These are phyloP conservation scores for Dipodomys merriami DNA, from an alignment of 2,113 vertebrate genomes.

Conservation along the genomic window DNA sequence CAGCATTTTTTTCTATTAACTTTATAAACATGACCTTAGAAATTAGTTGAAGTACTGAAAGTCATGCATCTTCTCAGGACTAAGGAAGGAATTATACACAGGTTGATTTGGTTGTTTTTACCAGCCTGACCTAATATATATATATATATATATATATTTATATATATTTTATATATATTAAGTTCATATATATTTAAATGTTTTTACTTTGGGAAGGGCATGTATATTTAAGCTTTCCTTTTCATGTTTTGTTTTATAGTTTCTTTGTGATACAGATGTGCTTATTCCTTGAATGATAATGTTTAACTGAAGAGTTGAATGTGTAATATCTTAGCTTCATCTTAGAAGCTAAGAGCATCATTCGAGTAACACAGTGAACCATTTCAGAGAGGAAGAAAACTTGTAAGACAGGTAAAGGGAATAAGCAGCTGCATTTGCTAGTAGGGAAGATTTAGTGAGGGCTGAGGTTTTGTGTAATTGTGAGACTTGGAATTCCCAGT, in stretches of 20 bases:
- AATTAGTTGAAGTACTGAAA: too few species aligned
- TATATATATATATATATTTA: too few species aligned
- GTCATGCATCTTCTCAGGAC: too few species aligned
- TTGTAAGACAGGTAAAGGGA: neutral
- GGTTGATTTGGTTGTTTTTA: too few species aligned
- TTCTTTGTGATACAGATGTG: neutral
- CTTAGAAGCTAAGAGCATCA: neutral
- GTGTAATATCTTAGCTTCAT: neutral
- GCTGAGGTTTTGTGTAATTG: neutral
- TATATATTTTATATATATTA: too few species aligned
- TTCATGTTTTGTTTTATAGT: neutral
- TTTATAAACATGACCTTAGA: neutral
- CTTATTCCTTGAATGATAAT: neutral
- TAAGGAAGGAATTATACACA: too few species aligned
- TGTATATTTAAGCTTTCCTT: neutral
- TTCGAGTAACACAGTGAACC: neutral
- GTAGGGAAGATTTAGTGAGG: neutral
- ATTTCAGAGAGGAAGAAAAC: neutral
- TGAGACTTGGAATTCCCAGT: neutral
- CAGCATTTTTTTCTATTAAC: neutral
- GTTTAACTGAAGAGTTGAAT: neutral
- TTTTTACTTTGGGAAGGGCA: accelerated
- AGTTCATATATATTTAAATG: neutral
- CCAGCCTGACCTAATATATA: neutral
- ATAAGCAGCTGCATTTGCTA: accelerated